Base-by-base conservation (phyloP, 2,113 vertebrate genomes). In the Oriolus oriolus region DNA sequence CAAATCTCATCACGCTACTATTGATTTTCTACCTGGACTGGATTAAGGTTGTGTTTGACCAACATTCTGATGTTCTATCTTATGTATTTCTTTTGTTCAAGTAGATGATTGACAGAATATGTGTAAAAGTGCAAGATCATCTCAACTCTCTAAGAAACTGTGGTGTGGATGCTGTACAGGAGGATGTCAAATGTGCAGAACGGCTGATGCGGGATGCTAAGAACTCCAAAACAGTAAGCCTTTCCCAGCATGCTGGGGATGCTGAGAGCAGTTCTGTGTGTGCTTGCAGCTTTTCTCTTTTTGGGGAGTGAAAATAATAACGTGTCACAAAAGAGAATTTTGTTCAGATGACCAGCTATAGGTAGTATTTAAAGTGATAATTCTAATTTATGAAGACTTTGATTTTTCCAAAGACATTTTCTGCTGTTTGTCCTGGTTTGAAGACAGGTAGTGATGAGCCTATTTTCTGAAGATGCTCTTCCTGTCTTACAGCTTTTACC, bases 51-150 rank as follows among this genome's bases (percentile, higher is more conserved):
- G 18, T 6, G 2, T 93, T 91, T 85, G 49, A 57, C 54, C 68
- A 91, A 4, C 13, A 0, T 80, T 47, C 12, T 80, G 65, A 39
- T 85, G 22, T 59, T 79, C 65, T 41, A 18, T 59, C 20, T 90
- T 74, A 15, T 53, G 21, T 50, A 2, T 79, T 61, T 57, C 54
- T 89, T 68, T 81, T 90, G 57, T 90, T 70, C 37, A 65, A 82
- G 70, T 95, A 99, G 99, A 99, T 99, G 99, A 99, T 99, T 83
- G 99, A 99, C 94, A 98, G 99, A 95, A 99, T 99, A 89, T 99
- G 99, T 96, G 99, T 99, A 56, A 99, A 99, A 97, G 99, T 99
- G 41, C 99, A 99, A 97, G 99, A 99, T 95, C 99, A 99, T 87
- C 98, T 99, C 73, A 99, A 99, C 97, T 99, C 99, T 20, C 96